Conservation (phyloP, 2,797 vertebrate genomes). For the Potorous gilbertii region DNA sequence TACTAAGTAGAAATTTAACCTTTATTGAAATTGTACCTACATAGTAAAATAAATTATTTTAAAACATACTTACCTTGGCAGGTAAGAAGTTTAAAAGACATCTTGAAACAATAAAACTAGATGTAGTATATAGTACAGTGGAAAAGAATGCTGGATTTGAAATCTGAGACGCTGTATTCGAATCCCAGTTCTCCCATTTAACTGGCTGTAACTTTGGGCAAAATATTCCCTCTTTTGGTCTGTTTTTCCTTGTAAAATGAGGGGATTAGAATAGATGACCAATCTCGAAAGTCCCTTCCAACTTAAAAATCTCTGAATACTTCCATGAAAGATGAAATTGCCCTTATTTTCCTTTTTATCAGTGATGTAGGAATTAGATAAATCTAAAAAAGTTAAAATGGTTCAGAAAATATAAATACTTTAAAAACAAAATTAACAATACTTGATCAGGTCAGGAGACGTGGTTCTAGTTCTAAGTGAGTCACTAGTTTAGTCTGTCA, state of each 20-base stretch:
- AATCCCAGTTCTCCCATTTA: not conserved
- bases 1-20: not conserved
- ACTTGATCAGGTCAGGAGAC: not conserved
- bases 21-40: not conserved
- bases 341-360: not conserved
- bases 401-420: not conserved
- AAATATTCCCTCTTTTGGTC: not conserved
- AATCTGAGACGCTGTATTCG: not conserved
- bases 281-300: not conserved
- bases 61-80: not conserved
- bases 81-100: not conserved
- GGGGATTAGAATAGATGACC: not conserved
- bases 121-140: not conserved
- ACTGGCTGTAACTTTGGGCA: not conserved
- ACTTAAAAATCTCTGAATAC: not conserved
- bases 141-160: not conserved
- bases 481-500: not conserved
- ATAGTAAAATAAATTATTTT: not conserved
- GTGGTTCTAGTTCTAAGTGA: not conserved
- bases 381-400: not conserved
- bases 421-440: not conserved
- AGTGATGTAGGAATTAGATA: not conserved
- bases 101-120: not conserved
- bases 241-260: not conserved
- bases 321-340: not conserved